These are phyloP conservation scores for Orchestes rusci DNA, from an alignment of 2,888 invertebrate genomes.

Conservation along the genomic window DNA sequence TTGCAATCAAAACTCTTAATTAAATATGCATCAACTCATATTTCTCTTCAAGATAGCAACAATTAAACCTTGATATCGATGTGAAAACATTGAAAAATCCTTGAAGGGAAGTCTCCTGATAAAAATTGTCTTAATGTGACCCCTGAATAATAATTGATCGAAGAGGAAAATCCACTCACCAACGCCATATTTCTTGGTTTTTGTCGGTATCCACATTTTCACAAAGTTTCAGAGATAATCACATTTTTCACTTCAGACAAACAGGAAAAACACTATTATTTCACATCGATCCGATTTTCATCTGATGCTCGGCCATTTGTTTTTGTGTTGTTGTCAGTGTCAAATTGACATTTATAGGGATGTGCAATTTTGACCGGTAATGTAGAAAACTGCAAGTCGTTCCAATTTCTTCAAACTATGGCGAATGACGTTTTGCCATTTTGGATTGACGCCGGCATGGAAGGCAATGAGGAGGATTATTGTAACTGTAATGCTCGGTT, in stretches of 20 bases:
- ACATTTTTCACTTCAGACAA: slow-evolving; percentile 28
- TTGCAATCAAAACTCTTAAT: too few species aligned
- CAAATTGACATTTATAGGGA: slow-evolving; percentile 2
- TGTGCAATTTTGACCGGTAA: not conserved
- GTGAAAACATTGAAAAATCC: too few species aligned
- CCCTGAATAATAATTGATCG: not conserved
- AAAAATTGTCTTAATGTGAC: too few species aligned
- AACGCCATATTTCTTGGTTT: slow-evolving; percentile 66
- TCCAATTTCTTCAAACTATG: too few species aligned
- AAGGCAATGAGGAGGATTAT: too few species aligned
- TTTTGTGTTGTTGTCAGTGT: slow-evolving; percentile 28
- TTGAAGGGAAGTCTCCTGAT: too few species aligned
- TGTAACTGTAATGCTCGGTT: too few species aligned
- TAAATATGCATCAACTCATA: too few species aligned
- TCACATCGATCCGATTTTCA: slow-evolving; percentile 40
- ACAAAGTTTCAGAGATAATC: slow-evolving; percentile 19
- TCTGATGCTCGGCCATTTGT: slow-evolving; percentile 39
- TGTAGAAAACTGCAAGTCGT: not conserved
- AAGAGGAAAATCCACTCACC: slow-evolving; percentile 49
- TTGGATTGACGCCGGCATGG: too few species aligned
- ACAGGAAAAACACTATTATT: slow-evolving; percentile 31
- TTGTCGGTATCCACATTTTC: slow-evolving; percentile 67
- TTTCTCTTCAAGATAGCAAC: too few species aligned
- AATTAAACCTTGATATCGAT: too few species aligned
- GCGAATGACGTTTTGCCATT: too few species aligned